Evolutionary conservation across 2,113 vertebrate species (phyloP).

Genomic region (Ceyx cyanopectus): DNA sequence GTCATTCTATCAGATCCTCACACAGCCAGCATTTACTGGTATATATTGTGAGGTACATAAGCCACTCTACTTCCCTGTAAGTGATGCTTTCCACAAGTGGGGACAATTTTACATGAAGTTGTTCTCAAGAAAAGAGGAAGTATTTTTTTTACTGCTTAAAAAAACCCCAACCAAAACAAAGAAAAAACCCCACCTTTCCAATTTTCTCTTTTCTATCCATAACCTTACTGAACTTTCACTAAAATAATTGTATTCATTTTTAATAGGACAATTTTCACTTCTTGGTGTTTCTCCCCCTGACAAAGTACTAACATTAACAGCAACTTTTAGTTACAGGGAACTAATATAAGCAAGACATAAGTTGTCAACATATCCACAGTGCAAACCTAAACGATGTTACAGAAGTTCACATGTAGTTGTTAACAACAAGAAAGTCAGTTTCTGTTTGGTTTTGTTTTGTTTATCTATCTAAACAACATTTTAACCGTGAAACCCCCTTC

Average conservation of each 20-base stretch:
- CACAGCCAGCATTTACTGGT: fast-evolving
- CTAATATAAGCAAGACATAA: neutral
- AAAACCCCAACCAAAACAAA: neutral
- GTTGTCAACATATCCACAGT: neutral
- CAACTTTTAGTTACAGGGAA: neutral
- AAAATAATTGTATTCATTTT: neutral
- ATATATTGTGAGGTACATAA: neutral
- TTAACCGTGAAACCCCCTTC: neutral
- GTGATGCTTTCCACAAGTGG: neutral
- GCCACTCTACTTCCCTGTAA: fast-evolving
- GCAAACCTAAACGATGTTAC: fast-evolving
- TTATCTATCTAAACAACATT: neutral
- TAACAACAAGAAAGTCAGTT: neutral
- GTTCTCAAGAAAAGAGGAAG: neutral
- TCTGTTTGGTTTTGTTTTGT: neutral
- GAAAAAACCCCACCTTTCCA: neutral
- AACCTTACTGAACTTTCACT: neutral
- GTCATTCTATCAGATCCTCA: neutral
- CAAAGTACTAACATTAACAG: neutral
- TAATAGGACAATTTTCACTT: neutral
- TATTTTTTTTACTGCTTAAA: neutral
- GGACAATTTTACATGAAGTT: neutral
- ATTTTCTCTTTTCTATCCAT: neutral
- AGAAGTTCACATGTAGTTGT: fast-evolving
- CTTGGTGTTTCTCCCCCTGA: neutral